Evolutionary conservation across 2,797 vertebrate species (phyloP), one percentile per base, ranked within the genome.

Genomic region (Atherinosoma microstoma): DNA sequence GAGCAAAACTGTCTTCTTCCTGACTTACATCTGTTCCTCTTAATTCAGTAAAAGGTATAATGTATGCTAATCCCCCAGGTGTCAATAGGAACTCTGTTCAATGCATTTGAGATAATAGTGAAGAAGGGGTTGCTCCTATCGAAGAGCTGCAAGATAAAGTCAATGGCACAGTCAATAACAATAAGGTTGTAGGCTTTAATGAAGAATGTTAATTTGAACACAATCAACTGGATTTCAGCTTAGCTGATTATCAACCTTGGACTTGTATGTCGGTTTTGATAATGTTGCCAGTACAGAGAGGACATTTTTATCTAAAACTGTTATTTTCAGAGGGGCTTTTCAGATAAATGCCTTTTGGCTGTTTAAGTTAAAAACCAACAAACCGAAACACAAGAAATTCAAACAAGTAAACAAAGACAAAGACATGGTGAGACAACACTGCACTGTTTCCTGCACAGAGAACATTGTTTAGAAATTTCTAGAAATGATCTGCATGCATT

Each of bases 181-280:
- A 95, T 94, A 94, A 94, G 94, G 93, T 94, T 92, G 89, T 88
- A 78, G 91, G 91, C 92, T 93, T 93, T 90, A 93, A 95, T 93
- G 94, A 93, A 85, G 91, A 94, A 94, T 95, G 94, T 94, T 95
- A 92, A 95, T 95, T 94, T 94, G 89, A 94, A 93, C 86, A 94
- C 93, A 94, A 94, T 95, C 93, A 95, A 95, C 80, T 94, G 94
- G 94, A 95, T 95, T 95, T 94, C 88, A 94, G 93, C 94, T 95
- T 94, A 94, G 92, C 91, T 89, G 81, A 91, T 94, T 94, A 95
- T 94, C 93, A 95, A 94, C 93, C 94, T 95, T 94, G 93, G 91
- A 94, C 92, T 94, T 94, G 91, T 88, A 91, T 79, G 83, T 84
- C 75, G 87, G 69, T 82, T 78, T 78, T 90, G 92, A 91, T 93